Base-by-base conservation (phyloP, 2,888 invertebrate genomes). In the Phaedon cochleariae region DNA sequence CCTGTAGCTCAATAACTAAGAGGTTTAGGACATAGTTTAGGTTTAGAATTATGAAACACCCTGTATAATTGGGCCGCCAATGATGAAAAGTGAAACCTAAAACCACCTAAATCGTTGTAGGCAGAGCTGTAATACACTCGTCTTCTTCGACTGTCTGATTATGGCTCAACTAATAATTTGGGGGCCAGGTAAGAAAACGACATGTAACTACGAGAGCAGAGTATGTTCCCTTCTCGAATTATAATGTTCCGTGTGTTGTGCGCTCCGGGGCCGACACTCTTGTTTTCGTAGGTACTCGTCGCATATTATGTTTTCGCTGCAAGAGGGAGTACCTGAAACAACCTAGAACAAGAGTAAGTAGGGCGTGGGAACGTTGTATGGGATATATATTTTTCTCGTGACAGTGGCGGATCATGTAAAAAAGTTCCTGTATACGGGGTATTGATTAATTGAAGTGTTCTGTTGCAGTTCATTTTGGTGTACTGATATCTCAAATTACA, bases 241-340 rank as follows among this genome's bases (percentile, higher is more conserved):
- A 41, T 41, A n/a, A 41, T 41, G 41, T 41, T 41, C 41, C 41
- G 41, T 15, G 34, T 10, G 34, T 9, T 34, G 6, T 10, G 41
- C 60, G 64, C 64, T 57, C 52, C 51, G 31, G 51, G 64, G 60
- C 22, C 45, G 45, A 53, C 45, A 57, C 60, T 60, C 64, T 65
- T 65, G 64, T 65, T 65, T 65, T 65, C 57, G 55, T n/a, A n/a
- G n/a, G n/a, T 51, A 65, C 60, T 22, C 59, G 34, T 55, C 52
- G 29, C 64, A 57, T 60, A 57, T n/a, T n/a, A n/a, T 60, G 60
- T 15, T 41, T 41, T 15, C 15, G n/a, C n/a, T n/a, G n/a, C n/a
- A n/a, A n/a, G 37, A 29, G 51, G 34, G 51, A 29, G 60, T 65
- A 65, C 64, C 64, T 65, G 64, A 60, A 65, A 34, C 45, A 62